These are phyloP conservation scores for Distichodus sexfasciatus DNA, from an alignment of 2,797 vertebrate genomes.

Conservation along the genomic window DNA sequence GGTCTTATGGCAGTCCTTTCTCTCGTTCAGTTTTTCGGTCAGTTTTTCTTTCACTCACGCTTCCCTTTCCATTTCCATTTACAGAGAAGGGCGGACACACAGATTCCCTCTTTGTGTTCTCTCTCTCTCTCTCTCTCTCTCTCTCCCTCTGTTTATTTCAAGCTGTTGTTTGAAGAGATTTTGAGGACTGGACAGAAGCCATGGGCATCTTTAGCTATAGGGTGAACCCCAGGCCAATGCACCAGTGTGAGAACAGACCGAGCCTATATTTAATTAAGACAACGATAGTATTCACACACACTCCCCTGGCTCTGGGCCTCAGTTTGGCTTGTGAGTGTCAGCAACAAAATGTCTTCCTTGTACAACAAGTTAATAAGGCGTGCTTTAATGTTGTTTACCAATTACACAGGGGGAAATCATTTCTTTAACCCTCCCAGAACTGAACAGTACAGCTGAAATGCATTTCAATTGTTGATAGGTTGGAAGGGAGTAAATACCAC, in stretches of 20 bases:
- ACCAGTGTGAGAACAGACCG: neutral
- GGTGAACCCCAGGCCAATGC: neutral
- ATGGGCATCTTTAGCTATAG: neutral
- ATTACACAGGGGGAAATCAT: no score
- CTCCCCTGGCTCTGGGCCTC: neutral
- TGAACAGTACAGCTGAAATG: neutral
- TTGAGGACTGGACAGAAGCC: constrained; percentile 13
- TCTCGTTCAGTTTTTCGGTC: neutral
- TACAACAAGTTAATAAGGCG: neutral
- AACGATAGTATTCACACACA: neutral
- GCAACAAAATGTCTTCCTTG: constrained; percentile 8
- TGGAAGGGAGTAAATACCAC: constrained; percentile 6
- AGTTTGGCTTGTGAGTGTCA: constrained; percentile 7
- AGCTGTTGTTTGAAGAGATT: no score
- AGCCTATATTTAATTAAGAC: constrained; percentile 9
- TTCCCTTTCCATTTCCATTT: neutral
- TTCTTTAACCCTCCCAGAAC: no score
- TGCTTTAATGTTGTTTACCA: constrained; percentile 6
- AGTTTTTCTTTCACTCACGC: neutral
- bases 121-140: no score
- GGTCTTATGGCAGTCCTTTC: neutral
- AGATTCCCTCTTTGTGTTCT: no score
- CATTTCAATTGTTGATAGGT: neutral
- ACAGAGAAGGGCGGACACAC: no score
- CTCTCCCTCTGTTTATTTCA: no score